A percentile compares a stretch with the other conserved stretches of the same genome.
phyloP scores from a whole-genome alignment of 2,797 vertebrate genomes.

The Merluccius polli region DNA sequence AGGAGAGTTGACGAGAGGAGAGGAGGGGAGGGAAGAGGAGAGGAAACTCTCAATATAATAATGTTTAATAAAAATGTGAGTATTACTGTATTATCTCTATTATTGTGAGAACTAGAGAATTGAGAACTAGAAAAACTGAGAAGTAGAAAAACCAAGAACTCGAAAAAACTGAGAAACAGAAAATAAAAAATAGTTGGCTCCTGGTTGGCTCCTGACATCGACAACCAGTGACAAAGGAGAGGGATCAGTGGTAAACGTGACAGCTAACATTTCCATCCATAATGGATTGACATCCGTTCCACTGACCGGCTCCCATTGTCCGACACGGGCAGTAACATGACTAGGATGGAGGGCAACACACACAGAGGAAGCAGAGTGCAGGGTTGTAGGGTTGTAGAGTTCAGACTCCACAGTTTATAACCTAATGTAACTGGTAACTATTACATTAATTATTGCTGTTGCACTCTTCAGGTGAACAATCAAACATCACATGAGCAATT shows the following conservation, averaged over 20 bases:
- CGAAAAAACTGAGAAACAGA: background rate
- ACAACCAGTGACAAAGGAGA: background rate
- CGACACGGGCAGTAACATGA: slow-evolving; percentile 34
- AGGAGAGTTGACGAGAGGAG: background rate
- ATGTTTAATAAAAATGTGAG: too few relatives aligned
- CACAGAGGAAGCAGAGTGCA: background rate
- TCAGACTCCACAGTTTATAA: background rate
- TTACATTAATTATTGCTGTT: background rate
- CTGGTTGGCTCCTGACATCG: background rate
- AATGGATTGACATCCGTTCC: slow-evolving; percentile 40
- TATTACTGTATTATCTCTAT: too few relatives aligned
- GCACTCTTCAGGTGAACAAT: background rate
- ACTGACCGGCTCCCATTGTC: slow-evolving; percentile 25
- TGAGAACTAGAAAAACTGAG: too few relatives aligned
- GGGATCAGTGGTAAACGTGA: slow-evolving; percentile 12
- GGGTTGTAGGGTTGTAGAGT: background rate
- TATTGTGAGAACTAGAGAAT: too few relatives aligned
- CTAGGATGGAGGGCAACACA: background rate
- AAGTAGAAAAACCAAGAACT: too few relatives aligned
- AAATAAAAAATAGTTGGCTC: background rate
- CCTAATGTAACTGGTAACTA: background rate
- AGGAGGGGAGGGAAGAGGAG: too few relatives aligned
- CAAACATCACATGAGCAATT: too few relatives aligned
- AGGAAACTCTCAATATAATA: too few relatives aligned
- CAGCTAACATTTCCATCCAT: slow-evolving; percentile 30